phyloP scores from a whole-genome alignment of 2,888 invertebrate species.

The Diarsia dahlii region DNA sequence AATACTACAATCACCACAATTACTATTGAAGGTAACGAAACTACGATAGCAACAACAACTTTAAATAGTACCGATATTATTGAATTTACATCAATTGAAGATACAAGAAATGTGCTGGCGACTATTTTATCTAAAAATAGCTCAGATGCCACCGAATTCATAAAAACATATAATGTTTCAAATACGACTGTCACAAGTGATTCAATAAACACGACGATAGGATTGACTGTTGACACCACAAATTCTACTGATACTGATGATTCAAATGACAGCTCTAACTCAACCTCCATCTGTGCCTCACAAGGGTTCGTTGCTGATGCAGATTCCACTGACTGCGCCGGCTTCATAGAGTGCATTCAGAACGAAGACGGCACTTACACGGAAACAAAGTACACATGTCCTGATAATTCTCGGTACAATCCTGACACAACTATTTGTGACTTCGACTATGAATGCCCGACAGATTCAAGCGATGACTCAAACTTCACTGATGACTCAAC shows the following conservation, averaged over 20 bases:
- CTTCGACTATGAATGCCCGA: slow-evolving; percentile 48
- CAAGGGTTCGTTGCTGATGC: slow-evolving; percentile 42
- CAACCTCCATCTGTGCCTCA: slow-evolving; percentile 16
- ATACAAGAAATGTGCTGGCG: slow-evolving; percentile 21
- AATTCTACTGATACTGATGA: slow-evolving; percentile 16
- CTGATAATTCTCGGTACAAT: slow-evolving; percentile 41
- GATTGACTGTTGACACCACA: slow-evolving; percentile 1
- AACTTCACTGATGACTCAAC: background rate
- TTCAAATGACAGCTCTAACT: slow-evolving; percentile 19
- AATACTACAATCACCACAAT: slow-evolving; percentile 54
- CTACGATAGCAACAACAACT: slow-evolving; percentile 35
- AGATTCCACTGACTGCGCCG: slow-evolving; percentile 31
- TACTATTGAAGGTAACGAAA: slow-evolving; percentile 51
- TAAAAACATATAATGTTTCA: slow-evolving; percentile 27
- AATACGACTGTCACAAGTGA: slow-evolving; percentile 40
- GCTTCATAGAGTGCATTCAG: slow-evolving; percentile 49
- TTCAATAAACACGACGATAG: slow-evolving; percentile 49
- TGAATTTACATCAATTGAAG: slow-evolving; percentile 52
- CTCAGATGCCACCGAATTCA: slow-evolving; percentile 38
- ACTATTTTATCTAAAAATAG: slow-evolving; percentile 31
- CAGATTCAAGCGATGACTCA: background rate
- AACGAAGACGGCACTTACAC: slow-evolving; percentile 38
- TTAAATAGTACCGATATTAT: slow-evolving; percentile 62
- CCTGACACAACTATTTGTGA: slow-evolving; percentile 53
- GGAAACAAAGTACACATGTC: slow-evolving; percentile 38